Evolutionary conservation across 2,888 invertebrate species (phyloP).

Genomic region (Orthosia cruda): DNA sequence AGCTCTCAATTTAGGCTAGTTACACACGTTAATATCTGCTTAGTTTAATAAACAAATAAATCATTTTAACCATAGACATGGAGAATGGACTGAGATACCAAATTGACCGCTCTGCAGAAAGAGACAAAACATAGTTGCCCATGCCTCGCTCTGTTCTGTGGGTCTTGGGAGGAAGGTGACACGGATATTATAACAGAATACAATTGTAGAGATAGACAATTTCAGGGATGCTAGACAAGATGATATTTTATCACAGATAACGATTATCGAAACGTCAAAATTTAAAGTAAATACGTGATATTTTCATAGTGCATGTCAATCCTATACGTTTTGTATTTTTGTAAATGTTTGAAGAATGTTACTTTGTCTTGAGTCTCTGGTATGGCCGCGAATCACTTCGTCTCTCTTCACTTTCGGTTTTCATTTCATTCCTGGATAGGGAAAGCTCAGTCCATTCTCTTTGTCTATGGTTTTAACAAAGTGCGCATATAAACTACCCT

Average conservation of each 20-base stretch:
- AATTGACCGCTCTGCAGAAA: not conserved
- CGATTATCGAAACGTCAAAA: too few species aligned
- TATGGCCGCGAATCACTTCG: too few species aligned
- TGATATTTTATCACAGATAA: too few species aligned
- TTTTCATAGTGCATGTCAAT: too few species aligned
- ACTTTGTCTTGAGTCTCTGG: too few species aligned
- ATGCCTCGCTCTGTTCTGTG: not conserved
- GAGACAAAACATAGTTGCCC: not conserved
- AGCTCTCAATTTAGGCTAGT: conserved; percentile 47
- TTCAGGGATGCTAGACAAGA: too few species aligned
- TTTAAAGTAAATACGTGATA: too few species aligned
- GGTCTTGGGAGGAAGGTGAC: not conserved
- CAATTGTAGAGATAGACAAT: too few species aligned
- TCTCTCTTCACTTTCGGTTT: too few species aligned
- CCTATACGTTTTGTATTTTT: too few species aligned
- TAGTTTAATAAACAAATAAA: conserved; percentile 59
- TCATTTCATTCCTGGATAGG: not conserved
- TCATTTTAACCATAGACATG: conserved; percentile 41
- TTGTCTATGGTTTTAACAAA: conserved; percentile 34
- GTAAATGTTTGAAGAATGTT: too few species aligned
- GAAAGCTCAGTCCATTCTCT: conserved; percentile 3
- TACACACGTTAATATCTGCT: conserved; percentile 36
- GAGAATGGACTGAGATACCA: conserved; percentile 2
- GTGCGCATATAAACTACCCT: conserved; percentile 58
- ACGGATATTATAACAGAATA: not conserved